Conservation (phyloP, 2,113 vertebrate species). For the Cheirogaleus medius region DNA sequence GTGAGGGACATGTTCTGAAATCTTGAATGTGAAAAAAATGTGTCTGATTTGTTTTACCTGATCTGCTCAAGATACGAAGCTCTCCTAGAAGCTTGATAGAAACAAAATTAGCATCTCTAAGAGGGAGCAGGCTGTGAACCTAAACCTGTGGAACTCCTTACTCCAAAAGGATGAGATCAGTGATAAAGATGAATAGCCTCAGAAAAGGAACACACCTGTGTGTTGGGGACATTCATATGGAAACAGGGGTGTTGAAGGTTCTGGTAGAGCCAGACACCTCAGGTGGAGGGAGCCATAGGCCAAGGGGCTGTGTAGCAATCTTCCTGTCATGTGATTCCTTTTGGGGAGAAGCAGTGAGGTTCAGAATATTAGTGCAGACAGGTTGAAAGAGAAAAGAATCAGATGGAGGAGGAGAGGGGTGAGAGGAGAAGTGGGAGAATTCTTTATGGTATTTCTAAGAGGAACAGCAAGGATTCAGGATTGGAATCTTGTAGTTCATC, state of each 20-base stretch:
- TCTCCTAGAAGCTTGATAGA: not conserved
- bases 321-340: rapidly evolving
- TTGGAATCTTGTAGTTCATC: not conserved
- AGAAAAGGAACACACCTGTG: not conserved
- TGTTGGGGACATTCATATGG: not conserved
- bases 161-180: not conserved
- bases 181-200: not conserved
- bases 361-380: not conserved
- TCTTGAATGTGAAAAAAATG: not conserved
- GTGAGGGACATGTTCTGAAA: not conserved
- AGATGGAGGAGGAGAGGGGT: not conserved
- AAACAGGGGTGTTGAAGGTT: not conserved
- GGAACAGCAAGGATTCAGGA: not conserved
- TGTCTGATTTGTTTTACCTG: not conserved
- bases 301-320: not conserved
- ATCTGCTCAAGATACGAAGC: not conserved
- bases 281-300: not conserved
- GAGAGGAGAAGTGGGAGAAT: not conserved
- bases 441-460: not conserved
- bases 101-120: not conserved
- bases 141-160: not conserved
- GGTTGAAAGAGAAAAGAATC: not conserved
- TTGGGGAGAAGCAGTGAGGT: conserved; percentile 64
- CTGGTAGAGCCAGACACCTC: not conserved
- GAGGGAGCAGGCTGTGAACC: not conserved